Evolutionary conservation across 2,888 invertebrate genomes (phyloP).

Genomic region (Dasypogon diadema): DNA sequence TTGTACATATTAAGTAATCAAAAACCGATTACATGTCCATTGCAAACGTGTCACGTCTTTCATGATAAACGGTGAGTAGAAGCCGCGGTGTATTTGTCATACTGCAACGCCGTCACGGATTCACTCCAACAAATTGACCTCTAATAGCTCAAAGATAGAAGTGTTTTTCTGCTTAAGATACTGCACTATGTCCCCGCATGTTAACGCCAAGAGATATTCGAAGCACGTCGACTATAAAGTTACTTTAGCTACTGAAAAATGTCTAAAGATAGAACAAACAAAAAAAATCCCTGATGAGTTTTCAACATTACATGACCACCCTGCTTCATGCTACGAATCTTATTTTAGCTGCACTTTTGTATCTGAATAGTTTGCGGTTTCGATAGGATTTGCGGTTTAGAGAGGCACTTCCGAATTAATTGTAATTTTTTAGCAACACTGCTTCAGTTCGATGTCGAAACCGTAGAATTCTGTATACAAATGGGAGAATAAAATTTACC

Average conservation of each 20-base stretch:
- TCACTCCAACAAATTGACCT: constrained; percentile 21
- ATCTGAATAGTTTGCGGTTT: too few species aligned
- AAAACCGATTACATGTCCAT: constrained; percentile 24
- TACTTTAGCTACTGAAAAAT: neutral
- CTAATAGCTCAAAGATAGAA: neutral
- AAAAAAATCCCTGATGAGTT: neutral
- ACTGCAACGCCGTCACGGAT: constrained; percentile 7
- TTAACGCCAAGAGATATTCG: constrained; percentile 20
- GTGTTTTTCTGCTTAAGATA: neutral
- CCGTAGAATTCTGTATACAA: neutral
- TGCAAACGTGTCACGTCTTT: constrained; percentile 21
- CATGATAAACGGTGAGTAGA: constrained; percentile 11
- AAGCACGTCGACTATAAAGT: neutral
- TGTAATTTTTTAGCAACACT: neutral
- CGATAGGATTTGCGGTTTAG: neutral
- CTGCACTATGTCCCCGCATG: neutral
- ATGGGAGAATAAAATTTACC: neutral
- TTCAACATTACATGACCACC: neutral
- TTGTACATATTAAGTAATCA: constrained; percentile 1
- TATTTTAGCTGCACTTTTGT: neutral
- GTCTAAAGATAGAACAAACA: neutral
- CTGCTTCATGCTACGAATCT: neutral
- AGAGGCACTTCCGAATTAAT: constrained; percentile 4
- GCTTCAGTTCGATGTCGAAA: neutral
- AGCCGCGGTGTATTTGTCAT: neutral